Base-by-base conservation (phyloP, 2,113 vertebrate species). In the Typhlomys cinereus region DNA sequence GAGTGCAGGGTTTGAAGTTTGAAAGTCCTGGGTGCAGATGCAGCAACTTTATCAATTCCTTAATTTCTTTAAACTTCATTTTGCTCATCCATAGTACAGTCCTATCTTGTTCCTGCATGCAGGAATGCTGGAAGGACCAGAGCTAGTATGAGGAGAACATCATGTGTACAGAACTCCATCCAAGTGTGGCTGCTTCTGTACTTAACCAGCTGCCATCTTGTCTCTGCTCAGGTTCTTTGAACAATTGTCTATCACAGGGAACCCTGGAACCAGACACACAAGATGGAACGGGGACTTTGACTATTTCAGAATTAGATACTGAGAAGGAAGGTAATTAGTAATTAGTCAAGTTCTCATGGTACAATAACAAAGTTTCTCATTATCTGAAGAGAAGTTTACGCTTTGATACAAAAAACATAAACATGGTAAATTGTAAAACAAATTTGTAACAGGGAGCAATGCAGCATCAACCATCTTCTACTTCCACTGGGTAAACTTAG, bases 261-360 rank as follows among this genome's bases (percentile, higher is more conserved):
- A 39, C 27, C 27, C 34, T 4, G 11, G 17, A 66, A 48, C 1
- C 15, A 39, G 11, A 4, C 46, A 39, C 4, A 1, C 36, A 29
- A 74, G 13, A 57, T 8, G 67, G 48, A 76, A 70, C 69, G 57
- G 29, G 41, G 4, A 59, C 11, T 70, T 36, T 7, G 25, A 29
- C 1, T 27, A 20, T 64, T 90, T 92, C 66, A 84, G 36, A 73
- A 44, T 50, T 46, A 69, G 13, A 57, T 52, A 3, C 8, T 74
- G 36, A 69, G 64, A 93, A 82, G 67, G 14, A 69, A 93, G 44
- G n/a, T n/a, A n/a, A n/a, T 57, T 78, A 15, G 54, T 78, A 78
- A 89, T 83, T 67, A 67, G 9, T 34, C 50, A 67, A 20, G 7
- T 64, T 81, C 23, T 61, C n/a, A n/a, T n/a, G n/a, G n/a, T n/a